Evolutionary conservation across 2,113 vertebrate species (phyloP), one percentile per base, ranked within the genome.

Genomic region (Chaetorhynchus papuensis): DNA sequence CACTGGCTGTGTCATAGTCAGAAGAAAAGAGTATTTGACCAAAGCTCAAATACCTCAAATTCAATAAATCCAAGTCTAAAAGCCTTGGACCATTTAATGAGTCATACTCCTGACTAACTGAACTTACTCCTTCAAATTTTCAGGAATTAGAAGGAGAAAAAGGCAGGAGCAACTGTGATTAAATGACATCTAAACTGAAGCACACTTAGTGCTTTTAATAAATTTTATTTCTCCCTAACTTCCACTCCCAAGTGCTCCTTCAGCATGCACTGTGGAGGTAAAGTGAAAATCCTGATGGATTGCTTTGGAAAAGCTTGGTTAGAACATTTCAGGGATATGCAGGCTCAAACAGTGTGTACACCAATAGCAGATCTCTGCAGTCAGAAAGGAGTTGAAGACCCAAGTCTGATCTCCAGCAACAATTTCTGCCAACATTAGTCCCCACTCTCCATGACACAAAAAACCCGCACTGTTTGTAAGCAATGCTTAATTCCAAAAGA

Each of bases 261-360:
- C 56, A 82, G 45, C 27, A 68, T 0, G 0, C 33, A 10, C 9
- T 42, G 7, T 4, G 0, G 26, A 86, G 24, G 52, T 13, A 8
- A 66, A 91, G 10, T 17, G 21, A 60, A 69, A 75, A 70, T 59
- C 47, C 42, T 61, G 21, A 53, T 24, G 28, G 24, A 63, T 28
- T 33, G 15, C 13, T 65, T 30, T 44, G 42, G 66, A 35, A 83
- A 82, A 89, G 12, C 10, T 83, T 35, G 16, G 21, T 61, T 35
- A 39, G n/a, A 89, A 31, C 13, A 49, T 37, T n/a, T 53, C 53
- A 63, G 61, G 26, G 47, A 31, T 7, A 60, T 5, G 19, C 17
- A 26, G 42, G 27, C 47, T 60, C 69, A 35, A 52, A 52, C 2
- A n/a, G 13, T 1, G 3, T 21, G 37, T 45, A 59, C 20, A 49